Evolutionary conservation across 2,113 vertebrate genomes (phyloP).

Genomic region (Cricetomys ansorgei): DNA sequence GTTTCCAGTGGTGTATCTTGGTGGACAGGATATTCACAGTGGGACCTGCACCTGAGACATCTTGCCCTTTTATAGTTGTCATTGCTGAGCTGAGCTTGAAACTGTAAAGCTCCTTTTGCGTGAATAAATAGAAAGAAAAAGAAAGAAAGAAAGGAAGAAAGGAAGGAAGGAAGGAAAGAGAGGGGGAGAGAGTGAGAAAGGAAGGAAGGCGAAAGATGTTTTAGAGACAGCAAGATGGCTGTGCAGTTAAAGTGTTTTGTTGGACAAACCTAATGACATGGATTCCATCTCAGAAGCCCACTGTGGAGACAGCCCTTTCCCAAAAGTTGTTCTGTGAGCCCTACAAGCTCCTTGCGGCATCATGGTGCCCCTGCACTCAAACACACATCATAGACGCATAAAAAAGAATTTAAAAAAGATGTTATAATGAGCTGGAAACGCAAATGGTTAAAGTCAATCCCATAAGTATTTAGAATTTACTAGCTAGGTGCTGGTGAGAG

Average conservation of each 20-base stretch:
- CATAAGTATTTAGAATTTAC: slow-evolving; percentile 53
- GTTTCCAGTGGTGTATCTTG: slow-evolving; percentile 82
- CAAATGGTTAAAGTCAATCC: slow-evolving; percentile 15
- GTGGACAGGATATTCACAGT: neutral
- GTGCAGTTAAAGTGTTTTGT: neutral
- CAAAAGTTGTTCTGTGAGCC: neutral
- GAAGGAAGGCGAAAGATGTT: neutral
- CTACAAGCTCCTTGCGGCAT: no score
- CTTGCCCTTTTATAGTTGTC: slow-evolving; percentile 21
- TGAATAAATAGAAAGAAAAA: neutral
- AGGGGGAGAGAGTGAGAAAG: neutral
- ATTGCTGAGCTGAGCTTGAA: slow-evolving; percentile 41
- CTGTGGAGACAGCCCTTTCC: neutral
- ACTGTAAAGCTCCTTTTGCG: slow-evolving; percentile 18
- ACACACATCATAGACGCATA: neutral
- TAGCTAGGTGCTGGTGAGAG: neutral
- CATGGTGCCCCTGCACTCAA: neutral
- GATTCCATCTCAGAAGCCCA: neutral
- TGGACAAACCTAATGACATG: neutral
- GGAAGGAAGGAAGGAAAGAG: neutral
- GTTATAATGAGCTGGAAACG: slow-evolving; percentile 43
- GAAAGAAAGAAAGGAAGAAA: neutral
- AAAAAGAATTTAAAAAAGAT: no score
- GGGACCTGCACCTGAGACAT: neutral
- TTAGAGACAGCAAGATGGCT: neutral